phyloP scores from a whole-genome alignment of 2,888 invertebrate species.

The Gisinianus flammeolus region DNA sequence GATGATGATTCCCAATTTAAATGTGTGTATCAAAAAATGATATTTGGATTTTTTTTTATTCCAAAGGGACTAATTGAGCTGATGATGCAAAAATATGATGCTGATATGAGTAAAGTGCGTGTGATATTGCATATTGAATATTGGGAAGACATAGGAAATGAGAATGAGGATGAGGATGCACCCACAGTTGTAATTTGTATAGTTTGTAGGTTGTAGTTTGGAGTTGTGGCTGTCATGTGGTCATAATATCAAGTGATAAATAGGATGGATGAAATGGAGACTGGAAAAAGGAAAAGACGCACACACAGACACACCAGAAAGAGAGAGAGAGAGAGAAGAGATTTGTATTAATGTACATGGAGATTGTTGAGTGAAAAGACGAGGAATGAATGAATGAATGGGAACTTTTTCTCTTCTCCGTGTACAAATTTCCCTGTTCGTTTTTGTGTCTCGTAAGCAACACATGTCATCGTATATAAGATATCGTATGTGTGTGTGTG shows the following conservation, averaged over 20 bases:
- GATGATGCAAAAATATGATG: neutral
- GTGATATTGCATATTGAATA: neutral
- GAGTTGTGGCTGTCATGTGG: conserved; percentile 25
- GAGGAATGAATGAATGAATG: conserved; percentile 25
- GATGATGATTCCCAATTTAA: too few species aligned
- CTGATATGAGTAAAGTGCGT: neutral
- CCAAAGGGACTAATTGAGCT: too few species aligned
- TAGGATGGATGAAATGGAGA: conserved; percentile 34
- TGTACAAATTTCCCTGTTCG: conserved; percentile 43
- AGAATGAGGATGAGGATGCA: neutral
- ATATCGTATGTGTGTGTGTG: too few species aligned
- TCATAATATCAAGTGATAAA: conserved; percentile 21
- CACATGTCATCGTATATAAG: conserved; percentile 55
- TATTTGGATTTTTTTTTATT: too few species aligned
- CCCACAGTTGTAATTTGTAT: neutral
- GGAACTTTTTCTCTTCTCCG: neutral
- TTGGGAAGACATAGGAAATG: neutral
- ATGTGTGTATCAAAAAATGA: too few species aligned
- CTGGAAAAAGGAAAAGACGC: conserved; percentile 4
- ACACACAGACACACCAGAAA: neutral
- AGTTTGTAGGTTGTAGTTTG: neutral
- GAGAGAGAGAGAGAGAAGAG: neutral
- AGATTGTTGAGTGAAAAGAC: conserved; percentile 21
- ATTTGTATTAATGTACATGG: neutral
- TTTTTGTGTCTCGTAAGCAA: conserved; percentile 50